Evolutionary conservation across 2,888 invertebrate species (phyloP).

Genomic region (Conops quadrifasciatus): DNA sequence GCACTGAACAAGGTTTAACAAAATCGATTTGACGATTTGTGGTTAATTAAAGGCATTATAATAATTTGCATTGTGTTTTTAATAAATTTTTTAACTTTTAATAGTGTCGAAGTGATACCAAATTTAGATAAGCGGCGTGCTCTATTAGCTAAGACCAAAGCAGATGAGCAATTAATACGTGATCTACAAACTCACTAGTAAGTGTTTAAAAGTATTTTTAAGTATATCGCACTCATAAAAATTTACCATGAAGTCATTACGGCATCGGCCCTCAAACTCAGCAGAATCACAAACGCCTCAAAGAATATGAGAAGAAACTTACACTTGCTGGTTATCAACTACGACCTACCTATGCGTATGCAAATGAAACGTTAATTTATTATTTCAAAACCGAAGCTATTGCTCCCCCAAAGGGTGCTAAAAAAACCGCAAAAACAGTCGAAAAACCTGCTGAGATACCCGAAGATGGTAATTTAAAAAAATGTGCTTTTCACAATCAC

Average conservation of each 20-base stretch:
- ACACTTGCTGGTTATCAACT: conserved; percentile 50
- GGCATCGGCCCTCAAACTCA: conserved; percentile 60
- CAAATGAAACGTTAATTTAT: conserved; percentile 54
- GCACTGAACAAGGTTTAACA: neutral
- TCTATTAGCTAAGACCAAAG: conserved; percentile 50
- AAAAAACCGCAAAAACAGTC: conserved; percentile 29
- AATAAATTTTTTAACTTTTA: neutral
- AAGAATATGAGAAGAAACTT: conserved; percentile 51
- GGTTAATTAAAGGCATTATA: too few species aligned
- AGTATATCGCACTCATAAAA: neutral
- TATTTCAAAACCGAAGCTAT: conserved; percentile 51
- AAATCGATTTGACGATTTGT: too few species aligned
- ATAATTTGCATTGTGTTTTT: neutral
- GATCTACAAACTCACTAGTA: conserved; percentile 54
- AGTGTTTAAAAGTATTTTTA: conserved; percentile 26
- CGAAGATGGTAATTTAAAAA: conserved; percentile 39
- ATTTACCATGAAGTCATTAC: conserved; percentile 49
- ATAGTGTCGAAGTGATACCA: conserved; percentile 62
- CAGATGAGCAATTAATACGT: conserved; percentile 53
- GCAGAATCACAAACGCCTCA: conserved; percentile 51
- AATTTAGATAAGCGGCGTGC: conserved; percentile 56
- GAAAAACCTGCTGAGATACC: conserved; percentile 24
- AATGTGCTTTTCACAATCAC: neutral
- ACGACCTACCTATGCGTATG: conserved; percentile 51
- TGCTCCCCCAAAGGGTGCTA: conserved; percentile 33